A percentile compares a stretch with the other conserved stretches of the same genome.
phyloP scores from a whole-genome alignment of 2,797 vertebrate species.

The Neopelma chrysocephalum region DNA sequence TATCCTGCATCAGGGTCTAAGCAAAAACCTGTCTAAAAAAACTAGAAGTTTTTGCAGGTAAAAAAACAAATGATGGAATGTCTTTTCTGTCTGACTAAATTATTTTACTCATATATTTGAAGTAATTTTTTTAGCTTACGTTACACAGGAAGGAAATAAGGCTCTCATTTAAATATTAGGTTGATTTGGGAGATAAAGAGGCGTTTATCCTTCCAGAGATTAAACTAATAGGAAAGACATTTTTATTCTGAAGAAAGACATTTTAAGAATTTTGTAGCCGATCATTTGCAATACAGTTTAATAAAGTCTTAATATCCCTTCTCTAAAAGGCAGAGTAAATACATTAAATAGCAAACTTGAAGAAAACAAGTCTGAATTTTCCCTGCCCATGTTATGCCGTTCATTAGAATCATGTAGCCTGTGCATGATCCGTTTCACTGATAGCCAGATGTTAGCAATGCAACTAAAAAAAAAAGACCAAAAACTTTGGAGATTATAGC shows the following conservation, averaged over 20 bases:
- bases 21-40: neutral
- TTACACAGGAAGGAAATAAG: slow-evolving; percentile 20
- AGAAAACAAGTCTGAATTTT: neutral
- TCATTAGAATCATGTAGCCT: neutral
- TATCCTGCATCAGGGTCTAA: neutral
- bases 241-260: neutral
- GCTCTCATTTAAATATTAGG: neutral
- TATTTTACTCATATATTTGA: neutral
- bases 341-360: neutral
- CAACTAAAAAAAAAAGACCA: neutral
- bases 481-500: neutral
- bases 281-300: neutral
- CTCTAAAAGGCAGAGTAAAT: neutral
- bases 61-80: neutral
- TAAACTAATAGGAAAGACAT: neutral
- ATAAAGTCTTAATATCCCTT: neutral
- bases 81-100: neutral
- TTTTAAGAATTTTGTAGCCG: neutral
- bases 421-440: neutral
- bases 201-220: neutral
- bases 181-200: neutral
- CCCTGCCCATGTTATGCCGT: neutral
- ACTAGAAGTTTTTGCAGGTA: neutral
- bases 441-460: neutral
- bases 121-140: neutral